Evolutionary conservation across 1,140 invertebrate genomes (phyloP), one percentile per base, ranked within the genome.

Genomic region (Globodera ellingtonae): DNA sequence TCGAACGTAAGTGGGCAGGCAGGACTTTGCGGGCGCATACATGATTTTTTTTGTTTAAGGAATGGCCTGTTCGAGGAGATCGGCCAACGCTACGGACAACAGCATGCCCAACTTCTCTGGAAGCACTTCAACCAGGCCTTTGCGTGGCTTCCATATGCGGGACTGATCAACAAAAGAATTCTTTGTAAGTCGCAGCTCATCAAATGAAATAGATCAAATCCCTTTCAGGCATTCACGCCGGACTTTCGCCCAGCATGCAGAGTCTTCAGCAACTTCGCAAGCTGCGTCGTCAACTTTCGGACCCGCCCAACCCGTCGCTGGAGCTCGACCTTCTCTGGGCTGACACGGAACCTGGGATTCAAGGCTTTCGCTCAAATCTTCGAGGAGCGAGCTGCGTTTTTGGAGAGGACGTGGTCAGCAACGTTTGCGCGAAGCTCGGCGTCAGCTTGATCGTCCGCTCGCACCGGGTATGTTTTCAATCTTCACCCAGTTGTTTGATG

Each of bases 131-230:
- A 90, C 86, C 91, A 91, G 81, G 91, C 90, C 81, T 84, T 84
- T 75, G 65, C 84, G 18, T 70, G 70, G 21, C 66, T 84, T 65
- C 84, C 84, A 1, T 71, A 84, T 24, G 95, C 94, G 71, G 94
- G 94, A 52, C 94, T 96, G 85, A 93, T 94, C 82, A 93, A 94
- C 86, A 93, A 94, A 88, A 94, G 94, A 89, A 94, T 94, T 86
- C 8, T 52, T 0, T 52, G 50, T 52, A 52, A 52, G 48, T 3
- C 1, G 35, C 35, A 35, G 35, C 35, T 35, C 35, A 35, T 35
- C 44, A 72, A 21, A n/a, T 72, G 50, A 7, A 5, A 18, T 72
- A 72, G 1, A 9, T 47, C 35, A 21, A 15, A 5, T 72, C 46
- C 44, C 3, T 47, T 56, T 50, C 59, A 35, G 59, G 79, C 89